Evolutionary conservation across 2,797 vertebrate species (phyloP).

Genomic region (Galago senegalensis): DNA sequence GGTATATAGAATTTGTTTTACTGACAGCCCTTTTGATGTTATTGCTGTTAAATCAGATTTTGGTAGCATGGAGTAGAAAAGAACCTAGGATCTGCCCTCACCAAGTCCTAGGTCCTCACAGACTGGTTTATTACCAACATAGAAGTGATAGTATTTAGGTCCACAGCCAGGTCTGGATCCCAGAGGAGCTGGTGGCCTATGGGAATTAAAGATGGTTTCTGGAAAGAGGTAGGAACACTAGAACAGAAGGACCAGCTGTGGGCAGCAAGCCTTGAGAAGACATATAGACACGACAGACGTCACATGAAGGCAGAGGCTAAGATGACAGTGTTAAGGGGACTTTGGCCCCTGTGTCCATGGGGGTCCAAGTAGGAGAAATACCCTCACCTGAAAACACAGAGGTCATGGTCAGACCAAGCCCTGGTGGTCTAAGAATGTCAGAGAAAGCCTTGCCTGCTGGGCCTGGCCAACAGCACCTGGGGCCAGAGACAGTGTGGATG

Average conservation of each 20-base stretch:
- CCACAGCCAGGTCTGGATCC: background rate
- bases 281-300: background rate
- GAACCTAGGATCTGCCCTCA: background rate
- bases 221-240: background rate
- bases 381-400: background rate
- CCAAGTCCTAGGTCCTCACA: background rate
- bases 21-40: slow-evolving; percentile 23
- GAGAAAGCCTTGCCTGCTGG: background rate
- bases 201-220: background rate
- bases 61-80: background rate
- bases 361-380: background rate
- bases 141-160: background rate
- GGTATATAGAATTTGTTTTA: background rate
- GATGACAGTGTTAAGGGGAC: background rate
- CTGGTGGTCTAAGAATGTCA: background rate
- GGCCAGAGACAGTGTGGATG: background rate
- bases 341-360: background rate
- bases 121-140: background rate
- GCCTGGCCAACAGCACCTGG: background rate
- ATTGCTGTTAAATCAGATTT: slow-evolving; percentile 34
- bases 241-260: background rate
- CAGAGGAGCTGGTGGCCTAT: background rate
- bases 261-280: background rate
- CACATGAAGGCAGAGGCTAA: background rate
- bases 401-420: background rate